A percentile compares a stretch with the other conserved stretches of the same genome.
These are phyloP conservation scores for Cyclophora punctaria DNA, from an alignment of 2,888 invertebrate genomes.

Conservation along the genomic window DNA sequence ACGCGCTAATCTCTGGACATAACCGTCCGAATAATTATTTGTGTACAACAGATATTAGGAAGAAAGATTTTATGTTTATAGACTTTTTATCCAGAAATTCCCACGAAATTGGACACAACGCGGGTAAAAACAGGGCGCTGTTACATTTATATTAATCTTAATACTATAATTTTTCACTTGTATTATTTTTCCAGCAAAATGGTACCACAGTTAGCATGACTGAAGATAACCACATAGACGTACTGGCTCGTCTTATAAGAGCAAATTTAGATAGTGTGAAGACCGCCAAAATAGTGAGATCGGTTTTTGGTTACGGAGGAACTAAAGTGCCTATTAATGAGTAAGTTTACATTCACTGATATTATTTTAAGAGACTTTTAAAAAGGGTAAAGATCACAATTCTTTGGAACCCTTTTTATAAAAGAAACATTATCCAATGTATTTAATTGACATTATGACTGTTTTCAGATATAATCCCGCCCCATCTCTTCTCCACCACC, in stretches of 20 bases:
- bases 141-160: not conserved
- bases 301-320: slow-evolving; percentile 50
- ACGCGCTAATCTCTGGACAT: too few relatives aligned
- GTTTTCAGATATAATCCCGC: slow-evolving; percentile 51
- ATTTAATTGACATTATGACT: slow-evolving; percentile 1
- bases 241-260: slow-evolving; percentile 51
- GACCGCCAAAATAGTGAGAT: slow-evolving; percentile 47
- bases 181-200: slow-evolving; percentile 39
- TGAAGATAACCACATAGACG: slow-evolving; percentile 49
- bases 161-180: not conserved
- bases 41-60: too few relatives aligned
- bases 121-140: not conserved
- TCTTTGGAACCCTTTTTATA: too few relatives aligned
- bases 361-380: not conserved
- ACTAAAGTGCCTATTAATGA: slow-evolving; percentile 37
- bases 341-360: slow-evolving; percentile 28
- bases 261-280: slow-evolving; percentile 51
- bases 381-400: too few relatives aligned
- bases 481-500: slow-evolving; percentile 55
- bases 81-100: not conserved
- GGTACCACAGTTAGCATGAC: slow-evolving; percentile 46
- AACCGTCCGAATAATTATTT: too few relatives aligned
- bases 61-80: too few relatives aligned
- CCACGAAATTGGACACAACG: too few relatives aligned
- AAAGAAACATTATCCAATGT: not conserved